Percentiles rank a stretch among this genome's conserved stretches.
These are phyloP conservation scores for Ceratoteleas bidentatus DNA, from an alignment of 1,140 invertebrate species.

Conservation along the genomic window DNA sequence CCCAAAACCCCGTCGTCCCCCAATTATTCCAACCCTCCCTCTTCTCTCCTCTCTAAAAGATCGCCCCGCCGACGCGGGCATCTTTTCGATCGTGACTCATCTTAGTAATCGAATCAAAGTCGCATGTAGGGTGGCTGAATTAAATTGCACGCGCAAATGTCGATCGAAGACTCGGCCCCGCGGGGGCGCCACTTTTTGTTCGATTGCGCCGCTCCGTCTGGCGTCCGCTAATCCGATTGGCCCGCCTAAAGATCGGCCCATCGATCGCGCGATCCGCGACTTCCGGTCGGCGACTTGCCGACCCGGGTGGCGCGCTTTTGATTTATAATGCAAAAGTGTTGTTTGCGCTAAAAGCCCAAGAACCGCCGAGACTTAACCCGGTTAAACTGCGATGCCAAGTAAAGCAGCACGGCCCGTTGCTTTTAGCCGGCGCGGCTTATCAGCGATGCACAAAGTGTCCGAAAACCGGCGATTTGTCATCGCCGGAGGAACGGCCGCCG, in stretches of 20 bases:
- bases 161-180: slow-evolving; percentile 77
- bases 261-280: slow-evolving; percentile 12
- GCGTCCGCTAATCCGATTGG: slow-evolving; percentile 40
- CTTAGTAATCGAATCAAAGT: slow-evolving; percentile 78
- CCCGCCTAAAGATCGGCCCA: slow-evolving; percentile 46
- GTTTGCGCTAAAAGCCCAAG: slow-evolving; percentile 81
- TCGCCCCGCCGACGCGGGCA: slow-evolving; percentile 27
- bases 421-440: slow-evolving; percentile 76
- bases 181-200: slow-evolving; percentile 56
- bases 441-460: slow-evolving; percentile 80
- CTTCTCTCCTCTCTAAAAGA: too few species aligned
- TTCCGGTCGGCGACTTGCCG: slow-evolving; percentile 58
- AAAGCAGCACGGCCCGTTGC: slow-evolving; percentile 77
- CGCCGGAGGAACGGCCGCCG: slow-evolving; percentile 35
- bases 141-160: slow-evolving; percentile 80
- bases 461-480: slow-evolving; percentile 64
- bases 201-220: slow-evolving; percentile 39
- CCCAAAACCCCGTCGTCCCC: too few species aligned
- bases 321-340: slow-evolving; percentile 81
- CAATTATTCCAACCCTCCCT: too few species aligned
- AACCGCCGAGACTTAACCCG: slow-evolving; percentile 80
- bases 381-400: slow-evolving; percentile 81
- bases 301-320: slow-evolving; percentile 77
- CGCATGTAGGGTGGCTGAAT: slow-evolving; percentile 77
- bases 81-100: slow-evolving; percentile 76